Conservation (phyloP, 2,888 invertebrate genomes). For the Drosophila nr. fundita region DNA sequence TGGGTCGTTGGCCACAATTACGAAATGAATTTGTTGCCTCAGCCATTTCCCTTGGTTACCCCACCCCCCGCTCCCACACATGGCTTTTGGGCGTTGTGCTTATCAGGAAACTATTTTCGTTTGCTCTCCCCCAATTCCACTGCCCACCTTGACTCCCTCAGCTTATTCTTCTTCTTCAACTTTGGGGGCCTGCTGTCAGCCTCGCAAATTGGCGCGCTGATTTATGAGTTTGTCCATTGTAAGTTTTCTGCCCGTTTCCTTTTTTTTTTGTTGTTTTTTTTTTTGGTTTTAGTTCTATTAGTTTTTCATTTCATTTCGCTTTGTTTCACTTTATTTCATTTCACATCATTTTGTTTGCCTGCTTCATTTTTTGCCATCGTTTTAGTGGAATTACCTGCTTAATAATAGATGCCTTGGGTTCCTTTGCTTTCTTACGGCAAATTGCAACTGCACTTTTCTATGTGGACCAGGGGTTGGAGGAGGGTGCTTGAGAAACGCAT, state of each 20-base stretch:
- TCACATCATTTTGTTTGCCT: conserved; percentile 44
- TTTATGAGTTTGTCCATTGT: conserved; percentile 77
- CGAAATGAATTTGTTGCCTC: conserved; percentile 81
- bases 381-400: conserved; percentile 76
- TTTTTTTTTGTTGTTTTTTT: background rate
- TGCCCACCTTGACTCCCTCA: conserved; percentile 40
- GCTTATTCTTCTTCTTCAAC: conserved; percentile 25
- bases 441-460: conserved; percentile 44
- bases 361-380: conserved; percentile 54
- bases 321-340: conserved; percentile 65
- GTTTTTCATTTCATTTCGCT: conserved; percentile 77
- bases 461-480: no score
- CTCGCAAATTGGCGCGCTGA: conserved; percentile 77
- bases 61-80: background rate
- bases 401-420: conserved; percentile 64
- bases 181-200: conserved; percentile 65
- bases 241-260: conserved; percentile 33
- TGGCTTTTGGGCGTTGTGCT: conserved; percentile 34
- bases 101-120: conserved; percentile 51
- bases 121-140: background rate
- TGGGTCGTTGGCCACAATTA: conserved; percentile 82
- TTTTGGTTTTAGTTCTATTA: conserved; percentile 73
- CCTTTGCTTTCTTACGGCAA: conserved; percentile 7
- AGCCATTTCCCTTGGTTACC: conserved; percentile 28
- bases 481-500: background rate